Percentiles rank a stretch among this genome's conserved stretches.
These are phyloP conservation scores for Ephestia elutella DNA, from an alignment of 1,140 invertebrate genomes.

Conservation along the genomic window DNA sequence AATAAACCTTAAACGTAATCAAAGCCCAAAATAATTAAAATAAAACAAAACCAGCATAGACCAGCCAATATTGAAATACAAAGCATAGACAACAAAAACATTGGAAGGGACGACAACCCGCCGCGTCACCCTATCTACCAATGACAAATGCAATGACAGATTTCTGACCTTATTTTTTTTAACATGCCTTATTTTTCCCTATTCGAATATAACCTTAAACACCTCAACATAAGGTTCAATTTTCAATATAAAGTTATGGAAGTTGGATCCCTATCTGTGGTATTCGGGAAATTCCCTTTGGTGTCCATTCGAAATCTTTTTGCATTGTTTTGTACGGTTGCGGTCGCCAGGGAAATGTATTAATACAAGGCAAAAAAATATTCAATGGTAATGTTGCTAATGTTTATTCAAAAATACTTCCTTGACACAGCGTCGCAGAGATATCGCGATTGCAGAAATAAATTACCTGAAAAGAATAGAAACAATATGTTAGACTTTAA, in stretches of 20 bases:
- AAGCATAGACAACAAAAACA: conserved; percentile 41
- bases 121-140: conserved; percentile 20
- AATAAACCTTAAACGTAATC: too few relatives aligned
- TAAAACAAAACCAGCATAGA: too few relatives aligned
- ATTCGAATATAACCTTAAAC: not conserved
- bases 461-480: conserved; percentile 1
- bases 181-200: not conserved
- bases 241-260: not conserved
- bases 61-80: not conserved
- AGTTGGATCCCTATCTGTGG: conserved; percentile 14
- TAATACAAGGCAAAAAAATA: not conserved
- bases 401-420: not conserved
- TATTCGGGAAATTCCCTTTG: conserved; percentile 28
- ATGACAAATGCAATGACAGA: conserved; percentile 30
- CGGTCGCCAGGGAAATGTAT: not conserved
- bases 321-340: conserved; percentile 11
- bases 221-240: not conserved
- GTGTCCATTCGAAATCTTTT: conserved; percentile 17
- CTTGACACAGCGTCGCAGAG: not conserved
- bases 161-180: conserved; percentile 27
- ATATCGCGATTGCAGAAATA: too few relatives aligned
- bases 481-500: not conserved
- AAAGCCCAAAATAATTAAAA: too few relatives aligned
- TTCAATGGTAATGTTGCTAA: not conserved
- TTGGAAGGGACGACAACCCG: conserved; percentile 15